Base-by-base conservation (phyloP, 1,140 invertebrate genomes). In the Aphaenogaster rudis region DNA sequence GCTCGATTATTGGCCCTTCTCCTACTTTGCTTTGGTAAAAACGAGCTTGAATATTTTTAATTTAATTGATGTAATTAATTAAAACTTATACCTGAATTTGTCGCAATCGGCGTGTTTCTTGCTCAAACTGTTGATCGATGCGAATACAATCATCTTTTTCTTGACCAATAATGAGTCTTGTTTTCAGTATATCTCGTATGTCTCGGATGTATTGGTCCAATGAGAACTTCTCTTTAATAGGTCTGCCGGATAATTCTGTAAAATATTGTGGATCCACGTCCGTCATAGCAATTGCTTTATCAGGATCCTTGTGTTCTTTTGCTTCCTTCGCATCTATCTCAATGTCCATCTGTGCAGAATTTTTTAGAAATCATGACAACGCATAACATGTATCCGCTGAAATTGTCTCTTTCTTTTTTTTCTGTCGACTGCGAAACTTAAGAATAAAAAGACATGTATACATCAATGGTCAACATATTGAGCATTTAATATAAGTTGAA, bases 231-330 rank as follows among this genome's bases (percentile, higher is more conserved):
- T 96, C 95, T 84, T 95, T 93, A 3, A 96, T 96, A 3, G 96
- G 93, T 78, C 96, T 93, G 57, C 96, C 96, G 92, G 96, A 95
- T 2, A 97, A 93, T 88, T 96, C 93, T 6, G 95, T 96, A 90
- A 96, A 97, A 91, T 96, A 97, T 48, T 96, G 93, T 3, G 97
- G 96, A 94, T 97, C 96, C 3, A 97, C 94, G 88, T 97, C 96
- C 4, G 94, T 94, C 36, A 94, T 93, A 11, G 92, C 90, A 5
- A 87, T 91, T 9, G 63, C 66, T 28, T 93, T 87, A 33, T 91
- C 72, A 7, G 63, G 42, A 50, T 86, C 81, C 57, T 91, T 93
- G 50, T 90, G 74, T 6, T 69, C 88, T n/a, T 91, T 91, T 45
- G 76, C 85, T 67, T 91, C 88, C 1, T 89, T 48, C 1, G 39